Base-by-base conservation (phyloP, 2,797 vertebrate species). In the Botia almorhae region DNA sequence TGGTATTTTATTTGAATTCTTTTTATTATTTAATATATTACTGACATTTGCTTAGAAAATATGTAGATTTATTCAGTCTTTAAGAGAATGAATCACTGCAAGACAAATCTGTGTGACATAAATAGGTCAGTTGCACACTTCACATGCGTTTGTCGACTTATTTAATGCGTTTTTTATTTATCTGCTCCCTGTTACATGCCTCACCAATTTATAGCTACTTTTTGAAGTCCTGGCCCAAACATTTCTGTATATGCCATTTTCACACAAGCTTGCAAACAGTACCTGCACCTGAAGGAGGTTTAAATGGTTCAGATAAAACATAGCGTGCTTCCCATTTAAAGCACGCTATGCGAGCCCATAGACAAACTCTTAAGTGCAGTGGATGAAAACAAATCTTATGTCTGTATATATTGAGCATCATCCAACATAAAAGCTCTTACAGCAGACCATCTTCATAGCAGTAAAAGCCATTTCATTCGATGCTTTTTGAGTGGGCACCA, bases 311-410 rank as follows among this genome's bases (percentile, higher is more conserved):
- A 64, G 65, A 75, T 63, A 72, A 82, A 48, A 60, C 61, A 69
- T 26, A 26, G 23, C 23, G 64, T 26, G 11, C 23, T 39, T 69
- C 7, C 3, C n/a, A 11, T 60, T 78, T 58, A 69, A 56, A 8
- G 36, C 12, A 48, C 3, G 4, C 21, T 65, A 67, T 82, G 43
- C 46, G 16, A 53, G 73, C 51, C 26, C 69, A 69, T 50, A 78
- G 26, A 69, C 71, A 43, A 70, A 60, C 74, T 50, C 80, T 78
- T 79, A 87, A 89, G 90, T 89, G 85, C 84, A 81, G 77, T 29
- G 69, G 82, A 86, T 87, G 78, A 87, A 90, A 91, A 87, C 80
- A 78, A 82, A 89, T 85, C 56, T 16, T 48, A 80, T 82, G 82
- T 69, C 43, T 8, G 1, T 87, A 73, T 75, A 23, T 74, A 83